Evolutionary conservation across 1,140 invertebrate genomes (phyloP), one percentile per base, ranked within the genome.

Genomic region (Holcopasites calliopsidis): DNA sequence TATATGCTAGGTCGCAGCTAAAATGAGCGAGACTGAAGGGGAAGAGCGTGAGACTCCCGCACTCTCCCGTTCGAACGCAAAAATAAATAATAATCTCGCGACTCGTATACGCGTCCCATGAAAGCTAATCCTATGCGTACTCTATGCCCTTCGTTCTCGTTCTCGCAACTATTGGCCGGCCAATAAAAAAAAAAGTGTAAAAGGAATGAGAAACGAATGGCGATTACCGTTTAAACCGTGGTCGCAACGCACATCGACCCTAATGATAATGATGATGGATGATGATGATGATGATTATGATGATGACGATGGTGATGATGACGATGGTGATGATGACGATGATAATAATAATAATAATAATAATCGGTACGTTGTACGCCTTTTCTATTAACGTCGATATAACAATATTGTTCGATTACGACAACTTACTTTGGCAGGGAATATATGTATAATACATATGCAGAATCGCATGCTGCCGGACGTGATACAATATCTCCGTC

Each of bases 1-100:
- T 87, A 87, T 87, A 87, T 79, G 85, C 85, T 87, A 87, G 76
- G 85, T 80, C 83, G 77, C 82, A 79, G 85, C 83, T 80, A 82
- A 85, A 83, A 76, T 76, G 49, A 74, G 69, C 68, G 73, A 76
- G 76, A 79, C 61, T 54, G 35, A 65, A 73, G 76, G 58, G 62
- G 60, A 72, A 66, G 18, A 44, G 64, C 75, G 73, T 23, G n/a
- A n/a, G 64, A 57, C 21, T 58, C 49, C 44, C 61, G 44, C 54
- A 47, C 33, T 49, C 40, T 73, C 60, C 23, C 54, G 35, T 61
- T 70, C 57, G 42, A 77, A 83, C 68, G 68, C 23, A 85, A 83
- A 42, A 79, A 85, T 86, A 85, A 85, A 86, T 80, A 83, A 68
- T 70, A 65, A 76, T 42, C 16, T 47, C 60, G 60, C 70, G 62